Percentiles rank a stretch among this genome's conserved stretches.
phyloP scores from a whole-genome alignment of 1,140 invertebrate genomes.

The Laupala kohalensis region DNA sequence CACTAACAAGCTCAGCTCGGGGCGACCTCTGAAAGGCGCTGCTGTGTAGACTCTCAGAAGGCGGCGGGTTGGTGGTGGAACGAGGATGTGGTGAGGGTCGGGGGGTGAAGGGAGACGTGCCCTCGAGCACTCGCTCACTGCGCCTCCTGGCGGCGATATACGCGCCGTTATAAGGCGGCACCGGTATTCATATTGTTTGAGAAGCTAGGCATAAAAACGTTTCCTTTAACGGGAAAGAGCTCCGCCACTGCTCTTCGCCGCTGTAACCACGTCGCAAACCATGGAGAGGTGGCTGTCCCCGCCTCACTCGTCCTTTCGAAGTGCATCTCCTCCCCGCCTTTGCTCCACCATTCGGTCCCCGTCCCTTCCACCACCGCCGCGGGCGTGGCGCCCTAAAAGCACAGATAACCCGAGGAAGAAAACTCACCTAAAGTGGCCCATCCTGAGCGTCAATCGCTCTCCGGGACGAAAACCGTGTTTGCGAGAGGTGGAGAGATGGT shows the following conservation, averaged over 20 bases:
- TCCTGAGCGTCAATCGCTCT: neutral
- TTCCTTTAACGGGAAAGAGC: neutral
- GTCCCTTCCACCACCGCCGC: too few species aligned
- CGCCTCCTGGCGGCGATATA: neutral
- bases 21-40: too few species aligned
- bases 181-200: neutral
- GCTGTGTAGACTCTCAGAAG: too few species aligned
- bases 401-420: neutral
- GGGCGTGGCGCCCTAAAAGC: neutral
- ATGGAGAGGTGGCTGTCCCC: too few species aligned
- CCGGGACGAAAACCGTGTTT: neutral
- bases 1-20: too few species aligned
- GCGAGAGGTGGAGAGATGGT: too few species aligned
- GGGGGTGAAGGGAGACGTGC: too few species aligned
- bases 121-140: neutral
- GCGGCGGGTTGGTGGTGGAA: too few species aligned
- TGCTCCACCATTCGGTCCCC: too few species aligned
- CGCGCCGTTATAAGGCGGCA: neutral
- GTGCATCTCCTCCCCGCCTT: too few species aligned
- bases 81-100: too few species aligned
- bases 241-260: neutral
- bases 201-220: neutral
- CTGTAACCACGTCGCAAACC: neutral
- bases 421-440: neutral
- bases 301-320: too few species aligned